These are phyloP conservation scores for Clivina fossor DNA, from an alignment of 2,888 invertebrate species.

Conservation along the genomic window DNA sequence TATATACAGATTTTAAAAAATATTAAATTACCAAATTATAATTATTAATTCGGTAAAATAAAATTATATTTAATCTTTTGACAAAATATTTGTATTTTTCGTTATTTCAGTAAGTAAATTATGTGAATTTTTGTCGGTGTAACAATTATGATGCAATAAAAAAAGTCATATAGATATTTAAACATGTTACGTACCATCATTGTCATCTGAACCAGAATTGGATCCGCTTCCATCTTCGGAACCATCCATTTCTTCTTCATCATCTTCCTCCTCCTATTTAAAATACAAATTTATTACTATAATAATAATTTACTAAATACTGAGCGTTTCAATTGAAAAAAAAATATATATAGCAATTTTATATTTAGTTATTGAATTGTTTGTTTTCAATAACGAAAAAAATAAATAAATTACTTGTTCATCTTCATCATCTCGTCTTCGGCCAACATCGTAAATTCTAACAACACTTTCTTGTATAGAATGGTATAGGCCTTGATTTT, in stretches of 20 bases:
- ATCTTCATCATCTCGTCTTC: slow-evolving; percentile 84
- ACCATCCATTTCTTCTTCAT: slow-evolving; percentile 61
- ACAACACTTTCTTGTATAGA: slow-evolving; percentile 87
- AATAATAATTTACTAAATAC: too few relatives aligned
- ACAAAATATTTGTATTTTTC: too few relatives aligned
- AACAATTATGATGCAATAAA: background rate
- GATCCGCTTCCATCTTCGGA: slow-evolving; percentile 64
- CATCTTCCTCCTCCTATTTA: slow-evolving; percentile 66
- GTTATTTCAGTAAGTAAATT: background rate
- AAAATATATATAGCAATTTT: too few relatives aligned
- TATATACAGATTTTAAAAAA: slow-evolving; percentile 16
- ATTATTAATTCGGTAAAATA: too few relatives aligned
- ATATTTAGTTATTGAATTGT: slow-evolving; percentile 2
- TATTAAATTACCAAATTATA: slow-evolving; percentile 7
- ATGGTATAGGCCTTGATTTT: slow-evolving; percentile 82
- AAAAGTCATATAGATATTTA: slow-evolving; percentile 5
- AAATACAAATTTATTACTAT: slow-evolving; percentile 42
- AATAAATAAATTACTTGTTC: slow-evolving; percentile 65
- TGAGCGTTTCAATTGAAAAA: too few relatives aligned
- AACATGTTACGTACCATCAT: slow-evolving; percentile 45
- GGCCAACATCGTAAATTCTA: slow-evolving; percentile 89
- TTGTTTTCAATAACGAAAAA: background rate
- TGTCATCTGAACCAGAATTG: slow-evolving; percentile 57
- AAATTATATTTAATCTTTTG: too few relatives aligned
- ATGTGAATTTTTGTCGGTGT: background rate